These are phyloP conservation scores for Sebastes steindachneri DNA, from an alignment of 2,797 vertebrate genomes.

Conservation along the genomic window DNA sequence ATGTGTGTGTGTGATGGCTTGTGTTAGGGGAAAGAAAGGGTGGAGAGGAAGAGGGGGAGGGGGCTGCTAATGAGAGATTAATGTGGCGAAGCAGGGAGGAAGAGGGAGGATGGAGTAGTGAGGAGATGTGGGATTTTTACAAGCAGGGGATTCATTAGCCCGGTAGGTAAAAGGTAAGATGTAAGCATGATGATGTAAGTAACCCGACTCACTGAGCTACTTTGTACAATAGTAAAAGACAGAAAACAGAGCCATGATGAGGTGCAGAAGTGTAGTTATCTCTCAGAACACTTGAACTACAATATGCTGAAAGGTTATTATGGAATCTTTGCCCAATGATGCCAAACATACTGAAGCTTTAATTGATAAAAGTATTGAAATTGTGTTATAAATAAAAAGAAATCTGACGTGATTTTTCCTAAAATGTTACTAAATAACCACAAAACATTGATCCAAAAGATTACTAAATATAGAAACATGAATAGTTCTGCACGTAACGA, in stretches of 20 bases:
- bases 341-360: no score
- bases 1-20: constrained; percentile 11
- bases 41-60: constrained; percentile 6
- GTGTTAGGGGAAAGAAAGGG: constrained; percentile 29
- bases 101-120: constrained; percentile 36
- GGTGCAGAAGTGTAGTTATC: no score
- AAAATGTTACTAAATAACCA: no score
- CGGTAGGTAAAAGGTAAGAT: constrained; percentile 13
- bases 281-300: no score
- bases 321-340: no score
- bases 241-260: no score
- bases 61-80: constrained; percentile 69
- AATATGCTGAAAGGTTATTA: no score
- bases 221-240: not conserved
- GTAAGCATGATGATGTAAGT: not conserved
- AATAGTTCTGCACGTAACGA: no score
- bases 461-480: no score
- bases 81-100: constrained; percentile 58
- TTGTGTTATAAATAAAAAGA: no score
- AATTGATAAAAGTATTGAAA: no score
- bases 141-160: not conserved
- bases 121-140: constrained; percentile 9
- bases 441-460: no score
- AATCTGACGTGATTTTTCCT: fast-evolving
- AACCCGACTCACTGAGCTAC: not conserved